phyloP scores from a whole-genome alignment of 2,797 vertebrate genomes.

The Centropyge bicolor region DNA sequence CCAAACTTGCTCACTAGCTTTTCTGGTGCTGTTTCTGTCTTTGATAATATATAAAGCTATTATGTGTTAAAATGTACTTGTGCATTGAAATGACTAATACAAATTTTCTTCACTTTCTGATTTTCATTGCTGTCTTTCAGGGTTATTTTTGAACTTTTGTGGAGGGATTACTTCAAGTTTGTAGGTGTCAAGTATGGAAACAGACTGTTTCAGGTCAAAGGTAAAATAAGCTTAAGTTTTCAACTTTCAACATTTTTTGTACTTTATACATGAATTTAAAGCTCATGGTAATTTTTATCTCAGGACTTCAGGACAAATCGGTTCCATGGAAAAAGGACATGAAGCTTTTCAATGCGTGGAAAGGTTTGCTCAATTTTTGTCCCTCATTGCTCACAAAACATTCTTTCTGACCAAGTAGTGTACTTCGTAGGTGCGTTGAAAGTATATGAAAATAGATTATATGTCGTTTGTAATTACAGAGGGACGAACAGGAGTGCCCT shows the following conservation, averaged over 20 bases:
- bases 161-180: slow-evolving; percentile 91
- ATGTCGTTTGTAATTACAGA: slow-evolving; percentile 71
- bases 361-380: slow-evolving; percentile 79
- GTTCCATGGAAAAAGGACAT: slow-evolving; percentile 89
- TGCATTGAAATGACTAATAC: background rate
- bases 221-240: slow-evolving; percentile 63
- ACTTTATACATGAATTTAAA: background rate
- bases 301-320: slow-evolving; percentile 89
- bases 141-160: slow-evolving; percentile 90
- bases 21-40: too few relatives aligned
- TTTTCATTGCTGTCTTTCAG: slow-evolving; percentile 62
- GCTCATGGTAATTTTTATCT: background rate
- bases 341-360: slow-evolving; percentile 87
- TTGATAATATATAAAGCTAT: background rate
- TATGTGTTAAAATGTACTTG: background rate
- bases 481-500: slow-evolving; percentile 88
- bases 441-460: background rate
- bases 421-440: background rate
- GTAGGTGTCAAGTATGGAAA: slow-evolving; percentile 87
- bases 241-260: background rate
- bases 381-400: background rate
- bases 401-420: background rate
- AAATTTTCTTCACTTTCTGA: background rate
- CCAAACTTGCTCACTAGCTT: too few relatives aligned
- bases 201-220: slow-evolving; percentile 84